phyloP scores from a whole-genome alignment of 2,113 vertebrate genomes.

The Anguilla rostrata region DNA sequence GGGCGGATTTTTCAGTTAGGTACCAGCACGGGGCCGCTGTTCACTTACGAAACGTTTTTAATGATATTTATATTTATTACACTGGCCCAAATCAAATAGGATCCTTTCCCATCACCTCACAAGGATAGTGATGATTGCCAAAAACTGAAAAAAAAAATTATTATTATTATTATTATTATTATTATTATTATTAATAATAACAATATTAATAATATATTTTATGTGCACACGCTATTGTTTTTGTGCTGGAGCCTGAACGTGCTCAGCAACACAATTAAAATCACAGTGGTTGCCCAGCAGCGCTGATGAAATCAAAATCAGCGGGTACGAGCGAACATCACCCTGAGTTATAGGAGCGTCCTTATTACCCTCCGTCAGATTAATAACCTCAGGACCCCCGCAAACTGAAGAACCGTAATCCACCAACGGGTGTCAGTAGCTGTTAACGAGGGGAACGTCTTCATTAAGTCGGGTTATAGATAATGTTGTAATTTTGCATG shows the following conservation, averaged over 20 bases:
- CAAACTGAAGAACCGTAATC: conserved; percentile 8
- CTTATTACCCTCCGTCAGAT: neutral
- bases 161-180: no score
- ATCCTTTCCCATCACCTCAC: neutral
- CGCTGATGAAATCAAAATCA: neutral
- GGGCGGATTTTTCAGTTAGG: neutral
- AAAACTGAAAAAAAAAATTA: no score
- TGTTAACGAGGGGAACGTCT: neutral
- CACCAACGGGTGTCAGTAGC: conserved; percentile 15
- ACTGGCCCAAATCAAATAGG: neutral
- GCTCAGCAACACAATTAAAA: neutral
- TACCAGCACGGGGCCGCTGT: neutral
- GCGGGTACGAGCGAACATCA: neutral
- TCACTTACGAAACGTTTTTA: neutral
- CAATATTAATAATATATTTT: neutral
- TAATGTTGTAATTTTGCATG: conserved; percentile 7
- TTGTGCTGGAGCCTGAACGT: neutral
- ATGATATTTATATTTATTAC: neutral
- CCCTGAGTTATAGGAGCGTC: neutral
- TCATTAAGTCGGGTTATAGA: neutral
- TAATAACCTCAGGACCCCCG: neutral
- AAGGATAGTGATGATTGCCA: neutral
- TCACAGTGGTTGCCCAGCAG: neutral
- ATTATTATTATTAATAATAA: no score
- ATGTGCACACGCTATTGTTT: neutral